Conservation (phyloP, 2,797 vertebrate genomes). For the Darevskia mixta region DNA sequence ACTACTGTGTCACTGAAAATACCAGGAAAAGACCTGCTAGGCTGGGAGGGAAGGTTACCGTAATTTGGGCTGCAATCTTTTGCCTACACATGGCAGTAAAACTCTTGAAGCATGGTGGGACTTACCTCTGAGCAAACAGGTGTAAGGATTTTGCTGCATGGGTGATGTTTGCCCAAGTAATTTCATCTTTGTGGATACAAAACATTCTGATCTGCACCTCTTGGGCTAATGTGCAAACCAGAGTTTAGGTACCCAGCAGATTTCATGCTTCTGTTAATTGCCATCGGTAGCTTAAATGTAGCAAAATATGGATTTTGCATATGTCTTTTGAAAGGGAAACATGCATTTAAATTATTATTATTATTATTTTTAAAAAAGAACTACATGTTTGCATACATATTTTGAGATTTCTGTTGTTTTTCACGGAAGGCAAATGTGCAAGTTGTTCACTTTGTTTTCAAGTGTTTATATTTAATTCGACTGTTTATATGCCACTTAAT, state of each 20-base stretch:
- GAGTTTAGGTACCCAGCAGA: neutral
- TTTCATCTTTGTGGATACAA: neutral
- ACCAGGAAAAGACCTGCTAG: no score
- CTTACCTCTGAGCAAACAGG: neutral
- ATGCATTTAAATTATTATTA: no score
- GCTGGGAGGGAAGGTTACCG: no score
- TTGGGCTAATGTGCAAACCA: neutral
- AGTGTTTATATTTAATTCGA: neutral
- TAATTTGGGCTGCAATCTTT: no score
- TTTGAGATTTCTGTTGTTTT: neutral
- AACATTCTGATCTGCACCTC: no score
- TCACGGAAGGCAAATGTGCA: neutral
- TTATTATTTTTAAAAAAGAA: no score
- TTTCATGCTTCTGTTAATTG: neutral
- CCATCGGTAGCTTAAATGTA: neutral
- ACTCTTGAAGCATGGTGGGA: neutral
- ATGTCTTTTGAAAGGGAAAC: neutral
- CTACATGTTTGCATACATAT: neutral
- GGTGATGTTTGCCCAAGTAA: neutral
- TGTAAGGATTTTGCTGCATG: neutral
- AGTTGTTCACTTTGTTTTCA: neutral
- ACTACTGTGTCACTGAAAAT: neutral
- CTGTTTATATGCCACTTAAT: no score
- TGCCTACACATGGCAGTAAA: no score
- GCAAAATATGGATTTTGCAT: neutral